phyloP scores from a whole-genome alignment of 2,888 invertebrate genomes.

The Drosophila pseudotalamancana region DNA sequence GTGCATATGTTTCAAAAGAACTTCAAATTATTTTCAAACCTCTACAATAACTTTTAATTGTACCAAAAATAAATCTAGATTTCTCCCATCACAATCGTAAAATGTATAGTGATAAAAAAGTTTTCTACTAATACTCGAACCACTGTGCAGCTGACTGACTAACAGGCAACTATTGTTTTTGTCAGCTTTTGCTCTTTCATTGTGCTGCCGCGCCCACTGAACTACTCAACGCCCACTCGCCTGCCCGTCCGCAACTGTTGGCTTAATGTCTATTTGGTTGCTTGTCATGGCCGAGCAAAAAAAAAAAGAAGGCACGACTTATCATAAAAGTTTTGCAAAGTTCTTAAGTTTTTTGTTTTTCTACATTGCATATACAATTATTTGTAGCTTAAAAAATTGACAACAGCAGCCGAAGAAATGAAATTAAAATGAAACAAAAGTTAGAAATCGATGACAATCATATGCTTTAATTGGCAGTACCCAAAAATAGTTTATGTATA shows the following conservation, averaged over 20 bases:
- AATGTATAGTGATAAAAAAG: conserved; percentile 1
- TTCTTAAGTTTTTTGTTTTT: conserved; percentile 73
- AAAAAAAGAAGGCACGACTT: conserved; percentile 45
- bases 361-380: conserved; percentile 53
- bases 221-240: background rate
- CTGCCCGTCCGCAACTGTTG: conserved; percentile 20
- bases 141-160: conserved; percentile 60
- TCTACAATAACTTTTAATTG: background rate
- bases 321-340: conserved; percentile 71
- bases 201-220: background rate
- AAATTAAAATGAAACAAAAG: conserved; percentile 15
- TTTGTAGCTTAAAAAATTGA: conserved; percentile 41
- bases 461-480: conserved; percentile 63
- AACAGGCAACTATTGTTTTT: conserved; percentile 61
- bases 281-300: conserved; percentile 63
- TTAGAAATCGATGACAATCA: conserved; percentile 3
- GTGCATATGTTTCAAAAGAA: no score
- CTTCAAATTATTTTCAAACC: background rate
- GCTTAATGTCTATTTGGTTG: conserved; percentile 73
- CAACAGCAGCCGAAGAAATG: conserved; percentile 11
- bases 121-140: conserved; percentile 18
- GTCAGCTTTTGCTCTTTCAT: conserved; percentile 49
- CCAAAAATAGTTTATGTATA: conserved; percentile 24
- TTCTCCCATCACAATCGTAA: background rate
- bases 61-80: background rate